Conservation (phyloP, 2,113 vertebrate genomes). For the Rhea americana region DNA sequence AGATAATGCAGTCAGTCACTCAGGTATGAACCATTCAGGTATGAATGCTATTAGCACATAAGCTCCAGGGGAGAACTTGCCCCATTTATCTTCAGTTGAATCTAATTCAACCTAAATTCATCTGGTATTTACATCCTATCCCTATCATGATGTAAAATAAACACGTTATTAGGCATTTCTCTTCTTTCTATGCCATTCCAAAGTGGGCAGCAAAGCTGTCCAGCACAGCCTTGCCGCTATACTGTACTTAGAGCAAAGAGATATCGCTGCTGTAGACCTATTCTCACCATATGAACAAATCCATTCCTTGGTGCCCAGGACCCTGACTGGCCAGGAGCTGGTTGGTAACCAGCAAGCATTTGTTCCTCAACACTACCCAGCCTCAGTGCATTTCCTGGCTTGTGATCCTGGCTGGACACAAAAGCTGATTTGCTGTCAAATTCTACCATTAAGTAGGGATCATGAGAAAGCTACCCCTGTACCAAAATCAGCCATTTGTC, state of each 20-base stretch:
- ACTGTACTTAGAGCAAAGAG: background rate
- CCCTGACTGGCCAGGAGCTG: background rate
- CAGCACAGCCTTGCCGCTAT: background rate
- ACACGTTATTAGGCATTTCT: background rate
- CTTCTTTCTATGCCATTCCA: background rate
- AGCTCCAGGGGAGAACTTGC: fast-evolving
- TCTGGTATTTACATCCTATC: background rate
- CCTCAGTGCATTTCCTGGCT: background rate
- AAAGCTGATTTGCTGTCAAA: conserved; percentile 18
- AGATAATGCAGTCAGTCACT: background rate
- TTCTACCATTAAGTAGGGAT: background rate
- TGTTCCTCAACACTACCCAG: background rate
- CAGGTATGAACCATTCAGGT: background rate
- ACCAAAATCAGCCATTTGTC: conserved; percentile 36
- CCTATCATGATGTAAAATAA: background rate
- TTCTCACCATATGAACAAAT: background rate
- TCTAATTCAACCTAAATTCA: background rate
- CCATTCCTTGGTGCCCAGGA: background rate
- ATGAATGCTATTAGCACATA: background rate
- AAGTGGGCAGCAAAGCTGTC: background rate
- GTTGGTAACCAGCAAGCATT: background rate
- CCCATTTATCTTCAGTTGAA: background rate
- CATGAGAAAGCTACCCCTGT: background rate
- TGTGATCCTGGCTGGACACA: background rate
- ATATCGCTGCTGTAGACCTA: background rate